These are phyloP conservation scores for Phenganax subtilis DNA, from an alignment of 92 coral and sea anemone species.

Conservation along the genomic window DNA sequence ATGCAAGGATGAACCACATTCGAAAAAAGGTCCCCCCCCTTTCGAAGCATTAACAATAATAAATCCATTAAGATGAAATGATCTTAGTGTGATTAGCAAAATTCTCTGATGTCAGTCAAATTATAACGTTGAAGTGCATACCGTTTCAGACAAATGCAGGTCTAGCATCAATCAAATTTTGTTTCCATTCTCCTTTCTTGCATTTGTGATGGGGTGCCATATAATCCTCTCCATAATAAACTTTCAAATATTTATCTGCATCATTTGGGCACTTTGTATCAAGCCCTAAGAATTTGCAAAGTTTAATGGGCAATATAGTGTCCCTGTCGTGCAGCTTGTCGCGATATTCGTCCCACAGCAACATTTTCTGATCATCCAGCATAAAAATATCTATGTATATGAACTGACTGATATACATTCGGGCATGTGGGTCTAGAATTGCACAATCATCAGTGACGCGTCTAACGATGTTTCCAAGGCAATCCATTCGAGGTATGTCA, in stretches of 20 bases:
- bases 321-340: not conserved
- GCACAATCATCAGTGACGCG: not conserved
- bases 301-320: not conserved
- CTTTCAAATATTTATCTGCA: not conserved
- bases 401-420: not conserved
- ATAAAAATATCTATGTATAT: constrained; percentile 14
- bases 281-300: not conserved
- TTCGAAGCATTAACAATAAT: no score
- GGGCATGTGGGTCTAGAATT: constrained; percentile 6
- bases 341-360: constrained; percentile 13
- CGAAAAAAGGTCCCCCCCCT: no score
- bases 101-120: no score
- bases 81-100: no score
- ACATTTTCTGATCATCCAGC: not conserved
- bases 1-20: no score
- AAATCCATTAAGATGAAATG: no score
- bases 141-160: not conserved
- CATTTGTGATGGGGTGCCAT: constrained; percentile 13
- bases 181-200: constrained; percentile 5
- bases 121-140: not conserved
- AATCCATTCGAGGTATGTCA: constrained; percentile 12
- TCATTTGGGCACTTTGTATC: constrained; percentile 18
- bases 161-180: not conserved
- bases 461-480: constrained; percentile 4
- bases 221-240: constrained; percentile 13